These are phyloP conservation scores for Phataginus tricuspis DNA, from an alignment of 2,797 vertebrate species.

Conservation along the genomic window DNA sequence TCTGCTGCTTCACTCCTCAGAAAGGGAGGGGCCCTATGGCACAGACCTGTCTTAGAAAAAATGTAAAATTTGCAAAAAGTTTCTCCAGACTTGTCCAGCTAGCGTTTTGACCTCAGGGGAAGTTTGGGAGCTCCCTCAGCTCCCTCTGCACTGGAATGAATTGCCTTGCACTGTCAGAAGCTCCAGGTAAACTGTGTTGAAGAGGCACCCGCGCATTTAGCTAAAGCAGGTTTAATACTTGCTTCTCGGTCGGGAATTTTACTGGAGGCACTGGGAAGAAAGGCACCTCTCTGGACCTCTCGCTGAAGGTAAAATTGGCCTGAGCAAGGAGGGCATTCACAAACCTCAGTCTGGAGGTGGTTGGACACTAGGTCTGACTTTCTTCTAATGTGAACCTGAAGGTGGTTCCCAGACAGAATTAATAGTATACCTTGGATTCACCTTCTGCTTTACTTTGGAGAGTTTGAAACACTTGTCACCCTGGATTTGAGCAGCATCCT, in stretches of 20 bases:
- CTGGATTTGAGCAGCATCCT: not conserved
- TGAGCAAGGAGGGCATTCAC: not conserved
- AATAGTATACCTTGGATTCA: not conserved
- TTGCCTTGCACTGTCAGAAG: not conserved
- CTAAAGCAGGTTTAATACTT: not conserved
- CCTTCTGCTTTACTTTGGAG: not conserved
- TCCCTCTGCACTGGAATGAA: rapidly evolving
- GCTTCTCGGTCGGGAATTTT: not conserved
- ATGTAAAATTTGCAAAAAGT: not conserved
- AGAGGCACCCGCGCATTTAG: not conserved
- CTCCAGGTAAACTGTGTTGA: not conserved
- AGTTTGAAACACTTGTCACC: not conserved
- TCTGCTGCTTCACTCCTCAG: constrained; percentile 17
- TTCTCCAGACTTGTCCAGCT: not conserved
- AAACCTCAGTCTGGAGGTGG: not conserved
- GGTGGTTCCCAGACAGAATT: not conserved
- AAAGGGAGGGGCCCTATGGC: not conserved
- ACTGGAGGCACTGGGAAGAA: not conserved
- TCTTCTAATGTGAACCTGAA: not conserved
- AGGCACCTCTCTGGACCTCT: not conserved
- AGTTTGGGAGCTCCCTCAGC: not conserved
- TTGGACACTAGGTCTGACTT: not conserved
- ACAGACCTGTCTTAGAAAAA: not conserved
- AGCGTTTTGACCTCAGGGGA: not conserved
- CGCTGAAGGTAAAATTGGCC: not conserved